Evolutionary conservation across 2,888 invertebrate genomes (phyloP).

Genomic region (Linnaemya vulpina): DNA sequence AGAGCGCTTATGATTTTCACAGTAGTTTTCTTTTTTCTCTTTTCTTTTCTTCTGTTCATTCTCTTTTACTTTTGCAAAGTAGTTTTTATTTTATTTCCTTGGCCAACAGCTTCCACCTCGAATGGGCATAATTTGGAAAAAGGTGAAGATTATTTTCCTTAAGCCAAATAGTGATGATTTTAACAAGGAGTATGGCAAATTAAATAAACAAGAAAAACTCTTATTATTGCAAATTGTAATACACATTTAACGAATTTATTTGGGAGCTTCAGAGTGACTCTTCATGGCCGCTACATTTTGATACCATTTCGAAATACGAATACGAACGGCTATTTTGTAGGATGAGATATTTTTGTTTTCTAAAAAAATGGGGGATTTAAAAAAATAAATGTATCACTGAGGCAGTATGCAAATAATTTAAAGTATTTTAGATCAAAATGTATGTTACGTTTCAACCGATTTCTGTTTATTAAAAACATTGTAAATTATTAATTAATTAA

Average conservation of each 20-base stretch:
- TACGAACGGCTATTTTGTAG: too few relatives aligned
- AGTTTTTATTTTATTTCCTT: constrained; percentile 26
- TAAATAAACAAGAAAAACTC: constrained; percentile 21
- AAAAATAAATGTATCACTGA: too few relatives aligned
- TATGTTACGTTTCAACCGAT: too few relatives aligned
- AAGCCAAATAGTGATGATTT: constrained; percentile 53
- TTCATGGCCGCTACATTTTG: background rate
- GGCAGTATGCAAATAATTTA: too few relatives aligned
- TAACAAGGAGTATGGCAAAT: constrained; percentile 26
- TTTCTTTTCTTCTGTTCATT: background rate
- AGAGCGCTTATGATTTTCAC: constrained; percentile 30
- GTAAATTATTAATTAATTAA: too few relatives aligned
- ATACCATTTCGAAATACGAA: background rate
- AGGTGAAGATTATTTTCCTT: constrained; percentile 67
- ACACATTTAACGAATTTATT: background rate
- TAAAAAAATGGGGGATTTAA: too few relatives aligned
- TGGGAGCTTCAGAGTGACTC: background rate
- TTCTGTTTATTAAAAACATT: too few relatives aligned
- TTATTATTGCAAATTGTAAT: constrained; percentile 25
- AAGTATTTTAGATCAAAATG: too few relatives aligned
- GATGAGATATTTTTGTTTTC: too few relatives aligned
- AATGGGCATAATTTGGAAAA: constrained; percentile 65
- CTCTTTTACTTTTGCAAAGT: background rate
- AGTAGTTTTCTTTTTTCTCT: background rate
- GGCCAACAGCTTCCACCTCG: constrained; percentile 32